Evolutionary conservation across 2,888 invertebrate genomes (phyloP).

Genomic region (Agrochola lota): DNA sequence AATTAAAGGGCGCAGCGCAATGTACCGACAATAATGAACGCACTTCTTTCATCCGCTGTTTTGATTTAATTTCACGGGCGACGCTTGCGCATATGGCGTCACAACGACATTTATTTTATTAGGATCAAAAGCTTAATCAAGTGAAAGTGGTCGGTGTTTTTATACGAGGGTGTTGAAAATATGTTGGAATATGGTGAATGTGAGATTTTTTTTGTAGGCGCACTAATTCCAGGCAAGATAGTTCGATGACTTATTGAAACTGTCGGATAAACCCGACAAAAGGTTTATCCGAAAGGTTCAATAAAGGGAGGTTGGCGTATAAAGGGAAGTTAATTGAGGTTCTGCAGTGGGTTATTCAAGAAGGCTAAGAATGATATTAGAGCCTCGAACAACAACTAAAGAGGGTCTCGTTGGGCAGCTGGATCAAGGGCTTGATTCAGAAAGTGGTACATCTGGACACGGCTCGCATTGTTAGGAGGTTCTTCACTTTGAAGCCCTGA

Average conservation of each 20-base stretch:
- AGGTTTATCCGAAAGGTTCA: no score
- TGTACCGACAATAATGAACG: conserved; percentile 63
- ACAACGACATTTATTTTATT: conserved; percentile 61
- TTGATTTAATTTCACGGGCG: conserved; percentile 67
- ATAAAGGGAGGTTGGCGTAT: background rate
- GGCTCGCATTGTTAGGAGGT: no score
- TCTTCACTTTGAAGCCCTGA: no score
- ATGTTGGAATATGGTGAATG: conserved; percentile 12
- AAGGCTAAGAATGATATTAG: background rate
- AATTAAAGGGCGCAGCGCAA: conserved; percentile 56
- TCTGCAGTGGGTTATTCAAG: background rate
- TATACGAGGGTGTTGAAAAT: conserved; percentile 45
- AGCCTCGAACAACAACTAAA: no score
- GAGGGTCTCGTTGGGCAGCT: no score
- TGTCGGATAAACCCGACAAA: no score
- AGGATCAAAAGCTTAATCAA: conserved; percentile 62
- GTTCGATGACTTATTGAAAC: background rate
- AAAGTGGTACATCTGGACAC: no score
- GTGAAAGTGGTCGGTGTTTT: conserved; percentile 56
- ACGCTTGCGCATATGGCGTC: conserved; percentile 66
- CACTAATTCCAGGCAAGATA: background rate
- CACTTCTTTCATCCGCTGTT: conserved; percentile 58
- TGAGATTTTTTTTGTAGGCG: background rate
- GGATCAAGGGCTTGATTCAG: no score
- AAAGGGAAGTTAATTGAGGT: background rate